Conservation (phyloP, 2,113 vertebrate species). For the Dicaeum eximium region DNA sequence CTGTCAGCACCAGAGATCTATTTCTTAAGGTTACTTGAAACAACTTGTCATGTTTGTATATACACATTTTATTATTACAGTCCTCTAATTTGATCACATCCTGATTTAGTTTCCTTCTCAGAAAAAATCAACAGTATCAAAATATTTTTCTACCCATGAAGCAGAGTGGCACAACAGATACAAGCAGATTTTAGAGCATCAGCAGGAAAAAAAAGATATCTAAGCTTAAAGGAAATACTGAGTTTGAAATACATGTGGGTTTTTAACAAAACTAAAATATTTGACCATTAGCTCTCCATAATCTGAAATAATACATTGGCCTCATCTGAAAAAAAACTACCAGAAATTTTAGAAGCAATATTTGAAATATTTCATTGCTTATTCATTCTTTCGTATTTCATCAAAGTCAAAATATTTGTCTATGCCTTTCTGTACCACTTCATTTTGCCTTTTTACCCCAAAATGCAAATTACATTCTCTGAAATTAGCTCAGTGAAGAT, state of each 20-base stretch:
- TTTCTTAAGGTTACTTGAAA: neutral
- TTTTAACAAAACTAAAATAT: neutral
- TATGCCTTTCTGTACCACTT: neutral
- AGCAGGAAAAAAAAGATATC: rapidly evolving
- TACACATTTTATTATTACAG: neutral
- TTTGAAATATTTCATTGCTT: neutral
- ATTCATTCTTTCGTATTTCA: neutral
- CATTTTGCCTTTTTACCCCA: neutral
- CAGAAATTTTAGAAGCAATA: neutral
- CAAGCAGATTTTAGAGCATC: neutral
- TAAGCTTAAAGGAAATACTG: neutral
- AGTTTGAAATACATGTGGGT: neutral
- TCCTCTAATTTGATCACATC: neutral
- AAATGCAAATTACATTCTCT: neutral
- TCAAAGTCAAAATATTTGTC: neutral
- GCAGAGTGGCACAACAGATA: neutral
- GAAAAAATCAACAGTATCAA: neutral
- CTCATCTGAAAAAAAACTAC: neutral
- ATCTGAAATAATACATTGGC: neutral
- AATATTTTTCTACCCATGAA: neutral
- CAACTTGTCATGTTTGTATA: neutral
- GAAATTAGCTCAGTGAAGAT: neutral
- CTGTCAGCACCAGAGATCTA: neutral
- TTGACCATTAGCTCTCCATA: neutral
- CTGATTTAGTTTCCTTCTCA: neutral